Evolutionary conservation across 1,140 invertebrate genomes (phyloP).

Genomic region (Cotesia chilonis): DNA sequence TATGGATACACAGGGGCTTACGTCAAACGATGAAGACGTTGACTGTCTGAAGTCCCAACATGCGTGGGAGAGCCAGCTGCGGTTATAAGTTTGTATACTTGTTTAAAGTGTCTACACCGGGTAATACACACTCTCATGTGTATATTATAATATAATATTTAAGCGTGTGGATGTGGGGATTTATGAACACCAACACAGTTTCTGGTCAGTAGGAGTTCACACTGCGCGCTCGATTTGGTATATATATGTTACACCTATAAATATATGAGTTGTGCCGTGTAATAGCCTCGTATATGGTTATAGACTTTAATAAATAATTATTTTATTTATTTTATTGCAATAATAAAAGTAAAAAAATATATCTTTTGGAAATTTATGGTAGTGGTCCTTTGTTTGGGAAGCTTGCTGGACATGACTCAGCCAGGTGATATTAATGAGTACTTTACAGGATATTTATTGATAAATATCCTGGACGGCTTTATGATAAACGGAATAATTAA

Average conservation of each 20-base stretch:
- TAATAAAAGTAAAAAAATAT: too few species aligned
- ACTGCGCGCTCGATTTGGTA: conserved; percentile 17
- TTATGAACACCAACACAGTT: background rate
- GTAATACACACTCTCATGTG: conserved; percentile 22
- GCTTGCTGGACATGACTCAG: too few species aligned
- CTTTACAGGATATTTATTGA: too few species aligned
- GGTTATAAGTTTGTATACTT: conserved; percentile 23
- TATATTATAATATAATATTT: background rate
- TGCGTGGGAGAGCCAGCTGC: conserved; percentile 38
- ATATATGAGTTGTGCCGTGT: background rate
- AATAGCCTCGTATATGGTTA: background rate
- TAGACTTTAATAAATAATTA: too few species aligned
- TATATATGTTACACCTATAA: conserved; percentile 4
- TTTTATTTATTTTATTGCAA: too few species aligned
- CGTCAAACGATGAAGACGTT: conserved; percentile 36
- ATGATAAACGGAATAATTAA: background rate
- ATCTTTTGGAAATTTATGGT: too few species aligned
- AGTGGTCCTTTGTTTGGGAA: too few species aligned
- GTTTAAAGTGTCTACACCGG: too few species aligned
- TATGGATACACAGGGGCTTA: conserved; percentile 1
- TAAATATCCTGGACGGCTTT: too few species aligned
- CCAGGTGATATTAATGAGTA: too few species aligned
- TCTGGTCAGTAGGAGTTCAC: conserved; percentile 35
- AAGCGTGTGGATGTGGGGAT: background rate
- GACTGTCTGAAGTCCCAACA: conserved; percentile 3